Evolutionary conservation across 2,797 vertebrate species (phyloP), one percentile per base, ranked within the genome.

Genomic region (Cyclopterus lumpus): DNA sequence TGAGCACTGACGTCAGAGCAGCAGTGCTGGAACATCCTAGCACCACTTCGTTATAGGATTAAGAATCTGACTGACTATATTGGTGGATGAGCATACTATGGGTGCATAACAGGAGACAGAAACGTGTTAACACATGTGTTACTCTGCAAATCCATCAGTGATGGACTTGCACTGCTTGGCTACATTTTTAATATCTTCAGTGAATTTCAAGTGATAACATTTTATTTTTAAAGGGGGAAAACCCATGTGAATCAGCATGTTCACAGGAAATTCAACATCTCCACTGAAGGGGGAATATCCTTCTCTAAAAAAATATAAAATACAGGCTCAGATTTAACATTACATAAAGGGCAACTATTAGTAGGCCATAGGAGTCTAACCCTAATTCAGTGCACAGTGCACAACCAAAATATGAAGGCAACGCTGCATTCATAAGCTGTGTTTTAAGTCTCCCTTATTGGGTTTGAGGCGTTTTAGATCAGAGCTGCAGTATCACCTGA

Each of bases 21-120:
- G 75, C 80, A 77, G 67, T 32, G 44, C n/a, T 24, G 75, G 92
- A 93, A 94, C 92, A 94, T 93, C 93, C 87, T 92, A 85, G 84
- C 88, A 86, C 87, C 32, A 89, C 78, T 92, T 86, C 57, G 28
- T 93, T 84, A 93, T 59, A 71, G 89, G 93, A 93, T 94, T 93
- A 92, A 34, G 18, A 77, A 34, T 77, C 66, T 86, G 71, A 20
- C 8, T 72, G 62, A 59, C 55, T 81, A 54, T 71, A 69, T 54
- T 24, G 28, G 64, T 75, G 58, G 55, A n/a, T 73, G 51, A 22
- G 42, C 63, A 59, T 42, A 16, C 65, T 36, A 40, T 26, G 26
- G 64, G n/a, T 44, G 10, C 12, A 30, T 40, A 61, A 55, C 57
- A 46, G 20, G 55, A 65, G 46, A 24, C 6, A 22, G 3, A 73